Evolutionary conservation across 1,140 invertebrate genomes (phyloP).

Genomic region (Dendrolimus kikuchii): DNA sequence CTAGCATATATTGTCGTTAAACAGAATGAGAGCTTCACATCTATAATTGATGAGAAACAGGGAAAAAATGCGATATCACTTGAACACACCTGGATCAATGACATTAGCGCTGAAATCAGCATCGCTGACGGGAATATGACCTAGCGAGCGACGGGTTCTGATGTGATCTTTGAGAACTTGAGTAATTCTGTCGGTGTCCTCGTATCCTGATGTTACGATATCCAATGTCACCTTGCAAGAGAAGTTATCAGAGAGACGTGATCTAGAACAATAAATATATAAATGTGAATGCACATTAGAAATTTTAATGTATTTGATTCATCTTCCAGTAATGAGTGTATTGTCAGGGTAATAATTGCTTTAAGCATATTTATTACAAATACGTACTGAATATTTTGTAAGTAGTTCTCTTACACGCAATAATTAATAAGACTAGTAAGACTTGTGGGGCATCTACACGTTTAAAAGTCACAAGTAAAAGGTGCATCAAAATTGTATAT

Average conservation of each 20-base stretch:
- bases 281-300: neutral
- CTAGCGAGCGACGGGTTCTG: slow-evolving; percentile 31
- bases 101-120: slow-evolving; percentile 42
- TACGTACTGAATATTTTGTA: too few relatives aligned
- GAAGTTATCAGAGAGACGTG: slow-evolving; percentile 47
- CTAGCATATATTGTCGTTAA: too few relatives aligned
- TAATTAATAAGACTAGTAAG: too few relatives aligned
- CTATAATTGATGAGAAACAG: too few relatives aligned
- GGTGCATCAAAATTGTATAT: too few relatives aligned
- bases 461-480: too few relatives aligned
- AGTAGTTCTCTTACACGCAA: too few relatives aligned
- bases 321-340: too few relatives aligned
- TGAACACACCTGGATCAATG: slow-evolving; percentile 38
- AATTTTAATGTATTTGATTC: too few relatives aligned
- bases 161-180: slow-evolving; percentile 50
- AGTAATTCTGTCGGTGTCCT: slow-evolving; percentile 40
- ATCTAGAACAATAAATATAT: slow-evolving; percentile 34
- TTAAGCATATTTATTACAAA: neutral
- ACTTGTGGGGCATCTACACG: too few relatives aligned
- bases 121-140: slow-evolving; percentile 34
- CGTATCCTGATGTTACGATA: slow-evolving; percentile 46
- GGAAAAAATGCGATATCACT: too few relatives aligned
- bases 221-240: slow-evolving; percentile 65
- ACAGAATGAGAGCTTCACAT: too few relatives aligned
- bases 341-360: neutral